These are phyloP conservation scores for Zygothrica quintamaculata DNA, from an alignment of 2,888 invertebrate genomes.

Conservation along the genomic window DNA sequence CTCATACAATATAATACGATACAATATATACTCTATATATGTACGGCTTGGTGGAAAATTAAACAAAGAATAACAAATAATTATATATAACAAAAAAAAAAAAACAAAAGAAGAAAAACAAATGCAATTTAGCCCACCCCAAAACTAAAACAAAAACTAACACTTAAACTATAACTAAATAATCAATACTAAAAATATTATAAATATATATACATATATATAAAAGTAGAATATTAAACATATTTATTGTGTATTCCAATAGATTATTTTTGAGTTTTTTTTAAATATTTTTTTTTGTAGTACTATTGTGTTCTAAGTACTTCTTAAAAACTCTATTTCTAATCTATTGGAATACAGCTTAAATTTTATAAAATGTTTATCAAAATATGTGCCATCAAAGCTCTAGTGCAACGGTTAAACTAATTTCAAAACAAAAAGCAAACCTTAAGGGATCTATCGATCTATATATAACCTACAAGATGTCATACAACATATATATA, in stretches of 20 bases:
- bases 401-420: conserved; percentile 30
- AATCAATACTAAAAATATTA: conserved; percentile 28
- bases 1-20: conserved; percentile 16
- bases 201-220: conserved; percentile 16
- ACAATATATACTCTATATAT: conserved; percentile 37
- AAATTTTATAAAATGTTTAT: conserved; percentile 22
- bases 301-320: not conserved
- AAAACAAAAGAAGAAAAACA: conserved; percentile 23
- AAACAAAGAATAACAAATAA: no score
- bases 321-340: conserved; percentile 9
- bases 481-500: conserved; percentile 34
- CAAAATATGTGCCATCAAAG: conserved; percentile 55
- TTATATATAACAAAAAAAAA: no score
- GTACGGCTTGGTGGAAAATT: conserved; percentile 23
- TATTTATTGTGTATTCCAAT: conserved; percentile 43
- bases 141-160: no score
- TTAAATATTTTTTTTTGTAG: no score
- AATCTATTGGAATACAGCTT: conserved; percentile 29
- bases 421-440: conserved; percentile 21
- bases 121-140: conserved; percentile 65
- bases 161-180: conserved; percentile 23
- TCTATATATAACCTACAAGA: conserved; percentile 18
- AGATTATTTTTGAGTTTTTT: conserved; percentile 18
- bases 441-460: conserved; percentile 39
- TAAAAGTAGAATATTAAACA: conserved; percentile 25